A percentile compares a stretch with the other conserved stretches of the same genome.
Evolutionary conservation across 2,888 invertebrate species (phyloP).

Genomic region (Acanthococcus lagerstroemiae): DNA sequence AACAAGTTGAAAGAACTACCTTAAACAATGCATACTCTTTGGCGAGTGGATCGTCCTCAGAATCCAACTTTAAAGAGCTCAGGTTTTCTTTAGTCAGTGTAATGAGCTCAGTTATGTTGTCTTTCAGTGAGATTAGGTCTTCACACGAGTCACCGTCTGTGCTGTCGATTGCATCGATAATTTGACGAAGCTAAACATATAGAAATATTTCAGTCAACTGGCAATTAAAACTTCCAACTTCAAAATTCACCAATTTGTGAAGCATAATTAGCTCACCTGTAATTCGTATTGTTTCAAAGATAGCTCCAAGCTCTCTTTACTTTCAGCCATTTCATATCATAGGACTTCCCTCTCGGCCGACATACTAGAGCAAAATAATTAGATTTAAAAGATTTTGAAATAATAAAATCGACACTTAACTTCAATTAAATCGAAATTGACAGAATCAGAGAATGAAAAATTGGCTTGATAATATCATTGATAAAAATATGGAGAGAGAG

Average conservation of each 20-base stretch:
- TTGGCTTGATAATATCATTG: too few species aligned
- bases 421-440: too few species aligned
- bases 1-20: conserved; percentile 43
- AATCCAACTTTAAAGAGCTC: conserved; percentile 31
- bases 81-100: conserved; percentile 56
- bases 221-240: not conserved
- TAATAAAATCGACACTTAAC: too few species aligned
- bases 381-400: too few species aligned
- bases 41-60: conserved; percentile 41
- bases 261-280: not conserved
- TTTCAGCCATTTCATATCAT: not conserved
- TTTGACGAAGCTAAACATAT: conserved; percentile 50
- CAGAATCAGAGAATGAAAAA: too few species aligned
- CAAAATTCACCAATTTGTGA: not conserved
- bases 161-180: conserved; percentile 51
- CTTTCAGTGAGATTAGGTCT: conserved; percentile 51
- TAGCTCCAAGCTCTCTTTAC: not conserved
- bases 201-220: not conserved
- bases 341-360: too few species aligned
- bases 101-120: conserved; percentile 57
- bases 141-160: conserved; percentile 46
- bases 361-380: too few species aligned
- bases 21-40: conserved; percentile 59
- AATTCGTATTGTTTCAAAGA: not conserved
- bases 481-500: too few species aligned